Conservation (phyloP, 2,888 invertebrate genomes). For the Mamestra brassicae region DNA sequence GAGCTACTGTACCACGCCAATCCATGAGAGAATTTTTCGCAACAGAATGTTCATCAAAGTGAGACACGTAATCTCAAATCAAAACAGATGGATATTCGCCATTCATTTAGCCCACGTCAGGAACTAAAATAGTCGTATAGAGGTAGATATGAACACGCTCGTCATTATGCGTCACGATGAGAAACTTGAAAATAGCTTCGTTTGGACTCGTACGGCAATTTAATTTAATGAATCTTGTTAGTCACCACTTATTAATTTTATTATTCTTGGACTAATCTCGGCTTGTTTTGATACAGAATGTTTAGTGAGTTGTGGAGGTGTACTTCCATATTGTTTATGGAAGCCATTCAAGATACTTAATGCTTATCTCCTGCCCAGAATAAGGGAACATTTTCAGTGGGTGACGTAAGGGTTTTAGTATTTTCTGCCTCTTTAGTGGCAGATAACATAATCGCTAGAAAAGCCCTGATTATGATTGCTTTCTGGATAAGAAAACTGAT, state of each 20-base stretch:
- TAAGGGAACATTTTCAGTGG: not conserved
- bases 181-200: conserved; percentile 44
- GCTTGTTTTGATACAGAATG: conserved; percentile 24
- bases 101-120: conserved; percentile 49
- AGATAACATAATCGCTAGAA: not conserved
- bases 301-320: not conserved
- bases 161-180: conserved; percentile 47
- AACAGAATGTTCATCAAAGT: conserved; percentile 8
- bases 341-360: not conserved
- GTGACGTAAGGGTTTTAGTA: not conserved
- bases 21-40: not conserved
- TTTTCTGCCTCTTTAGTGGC: not conserved
- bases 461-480: not conserved
- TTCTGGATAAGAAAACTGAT: not conserved
- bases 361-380: not conserved
- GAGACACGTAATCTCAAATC: conserved; percentile 15
- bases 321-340: conserved; percentile 8
- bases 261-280: conserved; percentile 42
- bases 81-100: conserved; percentile 18
- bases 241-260: conserved; percentile 45
- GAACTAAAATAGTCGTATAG: conserved; percentile 48
- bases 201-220: conserved; percentile 47
- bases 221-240: conserved; percentile 49
- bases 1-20: not conserved
- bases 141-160: conserved; percentile 32